Evolutionary conservation across 2,797 vertebrate genomes (phyloP).

Genomic region (Pseudomugil gertrudae): DNA sequence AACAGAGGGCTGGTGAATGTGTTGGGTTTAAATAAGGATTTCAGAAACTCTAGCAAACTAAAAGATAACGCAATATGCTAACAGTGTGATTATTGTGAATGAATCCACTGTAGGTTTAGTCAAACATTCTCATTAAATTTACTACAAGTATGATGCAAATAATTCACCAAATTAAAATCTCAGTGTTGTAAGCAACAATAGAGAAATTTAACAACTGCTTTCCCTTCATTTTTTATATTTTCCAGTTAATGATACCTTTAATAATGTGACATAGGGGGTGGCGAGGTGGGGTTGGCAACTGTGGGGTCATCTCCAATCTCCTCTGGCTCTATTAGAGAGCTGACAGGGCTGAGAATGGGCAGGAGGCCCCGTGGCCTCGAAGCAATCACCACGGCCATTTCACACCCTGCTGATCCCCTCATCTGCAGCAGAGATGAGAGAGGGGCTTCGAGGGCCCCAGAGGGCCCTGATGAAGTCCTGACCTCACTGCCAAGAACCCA

Average conservation of each 20-base stretch:
- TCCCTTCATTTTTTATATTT: conserved; percentile 4
- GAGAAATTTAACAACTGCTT: background rate
- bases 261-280: conserved; percentile 5
- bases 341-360: conserved; percentile 72
- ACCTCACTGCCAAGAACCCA: conserved; percentile 48
- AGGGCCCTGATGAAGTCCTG: conserved; percentile 65
- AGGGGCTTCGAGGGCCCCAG: conserved; percentile 40
- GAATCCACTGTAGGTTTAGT: too few relatives aligned
- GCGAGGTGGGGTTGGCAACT: conserved; percentile 9
- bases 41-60: too few relatives aligned
- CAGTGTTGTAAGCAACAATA: too few relatives aligned
- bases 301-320: conserved; percentile 54
- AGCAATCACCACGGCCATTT: conserved; percentile 75
- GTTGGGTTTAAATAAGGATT: too few relatives aligned
- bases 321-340: conserved; percentile 60
- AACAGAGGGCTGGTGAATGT: too few relatives aligned
- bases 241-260: conserved; percentile 38
- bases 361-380: conserved; percentile 60
- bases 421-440: conserved; percentile 58
- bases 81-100: too few relatives aligned
- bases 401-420: conserved; percentile 75
- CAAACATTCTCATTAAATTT: too few relatives aligned
- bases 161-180: too few relatives aligned
- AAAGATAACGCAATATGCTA: too few relatives aligned
- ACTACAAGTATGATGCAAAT: too few relatives aligned